A percentile compares a stretch with the other conserved stretches of the same genome.
phyloP scores from a whole-genome alignment of 2,113 vertebrate species.

The Microcebus murinus region DNA sequence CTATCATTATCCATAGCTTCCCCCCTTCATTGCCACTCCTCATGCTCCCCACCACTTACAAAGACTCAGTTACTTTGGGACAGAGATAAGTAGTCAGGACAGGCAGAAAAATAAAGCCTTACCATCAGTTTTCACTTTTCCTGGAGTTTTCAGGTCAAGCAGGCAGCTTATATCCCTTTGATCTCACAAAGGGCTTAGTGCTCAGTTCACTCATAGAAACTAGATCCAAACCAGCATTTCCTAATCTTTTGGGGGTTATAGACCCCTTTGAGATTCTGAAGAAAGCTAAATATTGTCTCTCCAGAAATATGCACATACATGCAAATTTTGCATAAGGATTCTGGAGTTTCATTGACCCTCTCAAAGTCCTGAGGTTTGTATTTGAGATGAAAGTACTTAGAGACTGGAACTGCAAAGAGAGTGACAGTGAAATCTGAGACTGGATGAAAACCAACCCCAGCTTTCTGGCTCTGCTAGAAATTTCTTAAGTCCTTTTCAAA shows the following conservation, averaged over 20 bases:
- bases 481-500: constrained; percentile 16
- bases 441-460: neutral
- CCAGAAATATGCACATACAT: neutral
- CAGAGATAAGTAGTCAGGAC: neutral
- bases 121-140: constrained; percentile 6
- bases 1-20: neutral
- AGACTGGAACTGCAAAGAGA: neutral
- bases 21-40: constrained; percentile 38
- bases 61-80: constrained; percentile 39
- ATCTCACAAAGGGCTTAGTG: constrained; percentile 21
- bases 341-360: neutral
- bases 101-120: neutral
- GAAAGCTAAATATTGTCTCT: neutral
- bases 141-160: constrained; percentile 2
- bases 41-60: neutral
- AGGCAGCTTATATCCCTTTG: neutral
- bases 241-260: neutral
- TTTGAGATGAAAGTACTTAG: neutral
- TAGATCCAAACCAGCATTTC: neutral
- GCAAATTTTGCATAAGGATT: neutral
- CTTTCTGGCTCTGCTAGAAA: neutral
- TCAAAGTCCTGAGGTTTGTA: neutral
- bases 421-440: neutral
- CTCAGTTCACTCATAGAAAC: neutral
- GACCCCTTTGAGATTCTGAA: constrained; percentile 23